Evolutionary conservation across 1,140 invertebrate species (phyloP).

Genomic region (Cecropterus lyciades): DNA sequence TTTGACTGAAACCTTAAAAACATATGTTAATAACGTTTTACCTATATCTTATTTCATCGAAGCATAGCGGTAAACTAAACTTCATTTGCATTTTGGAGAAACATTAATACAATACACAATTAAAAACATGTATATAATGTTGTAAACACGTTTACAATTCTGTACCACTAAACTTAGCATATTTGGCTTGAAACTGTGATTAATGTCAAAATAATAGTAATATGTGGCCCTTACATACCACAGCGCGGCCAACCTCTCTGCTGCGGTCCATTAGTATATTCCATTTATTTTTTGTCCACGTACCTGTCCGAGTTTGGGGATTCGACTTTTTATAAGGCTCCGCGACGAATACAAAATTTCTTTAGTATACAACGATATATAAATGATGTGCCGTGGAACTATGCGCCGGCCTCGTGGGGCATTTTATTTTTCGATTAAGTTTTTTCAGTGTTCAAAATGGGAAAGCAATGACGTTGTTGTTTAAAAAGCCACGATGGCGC

Average conservation of each 20-base stretch:
- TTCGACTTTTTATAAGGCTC: slow-evolving; percentile 73
- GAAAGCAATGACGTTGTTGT: slow-evolving; percentile 32
- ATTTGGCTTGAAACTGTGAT: background rate
- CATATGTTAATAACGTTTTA: too few species aligned
- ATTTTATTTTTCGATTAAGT: slow-evolving; percentile 74
- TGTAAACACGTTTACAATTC: too few species aligned
- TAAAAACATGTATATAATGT: too few species aligned
- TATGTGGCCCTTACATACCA: slow-evolving; percentile 56
- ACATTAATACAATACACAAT: too few species aligned
- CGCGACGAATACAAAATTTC: slow-evolving; percentile 81
- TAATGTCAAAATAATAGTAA: background rate
- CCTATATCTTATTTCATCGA: too few species aligned
- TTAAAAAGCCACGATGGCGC: slow-evolving; percentile 13
- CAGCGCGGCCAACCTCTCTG: slow-evolving; percentile 68
- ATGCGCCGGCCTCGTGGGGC: slow-evolving; percentile 55
- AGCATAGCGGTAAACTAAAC: too few species aligned
- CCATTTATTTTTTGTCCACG: slow-evolving; percentile 84
- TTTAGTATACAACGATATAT: slow-evolving; percentile 75
- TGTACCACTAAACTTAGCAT: too few species aligned
- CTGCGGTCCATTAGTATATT: slow-evolving; percentile 82
- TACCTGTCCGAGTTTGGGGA: slow-evolving; percentile 80
- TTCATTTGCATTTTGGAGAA: too few species aligned
- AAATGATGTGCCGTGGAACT: slow-evolving; percentile 73
- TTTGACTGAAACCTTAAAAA: too few species aligned
- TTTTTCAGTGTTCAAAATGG: slow-evolving; percentile 45